Base-by-base conservation (phyloP, 2,888 invertebrate genomes). In the Mayetiola destructor region DNA sequence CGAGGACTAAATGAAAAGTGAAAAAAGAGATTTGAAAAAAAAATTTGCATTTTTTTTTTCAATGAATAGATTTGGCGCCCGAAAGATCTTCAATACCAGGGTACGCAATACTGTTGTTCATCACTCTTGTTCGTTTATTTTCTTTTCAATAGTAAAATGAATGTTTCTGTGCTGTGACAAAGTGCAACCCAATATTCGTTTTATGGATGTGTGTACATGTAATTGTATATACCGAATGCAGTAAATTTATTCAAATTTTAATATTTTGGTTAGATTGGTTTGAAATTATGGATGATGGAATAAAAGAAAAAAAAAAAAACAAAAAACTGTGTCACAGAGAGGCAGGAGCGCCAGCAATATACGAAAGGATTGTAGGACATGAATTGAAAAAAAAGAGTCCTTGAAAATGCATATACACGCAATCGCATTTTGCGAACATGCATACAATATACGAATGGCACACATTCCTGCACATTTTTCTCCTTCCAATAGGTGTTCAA, bases 381-480 rank as follows among this genome's bases (percentile, higher is more conserved):
- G n/a, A n/a, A n/a, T n/a, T n/a, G n/a, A n/a, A n/a, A 27, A 27
- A n/a, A 48, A 2, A 8, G 39, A 10, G 39, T 4, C 36, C 12
- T 12, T 16, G n/a, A 39, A 39, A 3, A 39, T 10, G 20, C 39
- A 18, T 20, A 39, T 12, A 42, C 23, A 27, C 40, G n/a, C 27
- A 36, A 36, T 32, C 32, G 32, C 12, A 32, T 32, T 6, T 32
- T 32, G 32, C 12, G 4, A 42, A 16, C 2, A 23, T 27, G 29
- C 48, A 48, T 48, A 48, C 27, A n/a, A n/a, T n/a, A n/a, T n/a
- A n/a, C n/a, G n/a, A n/a, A n/a, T n/a, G n/a, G n/a, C n/a, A 27
- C 48, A 48, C 48, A 48, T 48, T 48, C 48, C n/a, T n/a, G 48
- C 48, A 27, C 48, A 48, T 40, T 48, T 39, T 48, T 27, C 48